These are phyloP conservation scores for Papilio machaon DNA, from an alignment of 1,140 invertebrate species.

Conservation along the genomic window DNA sequence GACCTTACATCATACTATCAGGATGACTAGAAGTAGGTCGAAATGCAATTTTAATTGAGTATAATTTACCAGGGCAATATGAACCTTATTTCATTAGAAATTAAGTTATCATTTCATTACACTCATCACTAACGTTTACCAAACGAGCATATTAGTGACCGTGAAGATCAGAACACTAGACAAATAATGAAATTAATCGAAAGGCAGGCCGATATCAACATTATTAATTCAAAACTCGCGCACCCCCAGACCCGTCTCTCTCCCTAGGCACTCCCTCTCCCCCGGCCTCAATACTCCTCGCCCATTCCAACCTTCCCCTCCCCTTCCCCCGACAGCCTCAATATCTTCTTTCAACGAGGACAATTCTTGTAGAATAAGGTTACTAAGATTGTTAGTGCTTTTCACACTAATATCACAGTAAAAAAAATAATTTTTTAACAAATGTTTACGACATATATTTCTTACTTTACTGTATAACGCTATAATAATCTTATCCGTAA, in stretches of 20 bases:
- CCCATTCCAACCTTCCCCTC: slow-evolving; percentile 44
- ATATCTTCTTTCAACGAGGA: slow-evolving; percentile 56
- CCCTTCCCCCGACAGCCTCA: slow-evolving; percentile 45
- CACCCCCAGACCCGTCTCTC: slow-evolving; percentile 40
- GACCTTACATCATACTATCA: not conserved
- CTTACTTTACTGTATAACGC: not conserved
- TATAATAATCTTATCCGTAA: not conserved
- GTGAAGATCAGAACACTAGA: slow-evolving; percentile 60
- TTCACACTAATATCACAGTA: slow-evolving; percentile 12
- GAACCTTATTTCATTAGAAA: not conserved
- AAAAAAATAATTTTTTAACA: not conserved
- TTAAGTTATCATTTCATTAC: not conserved
- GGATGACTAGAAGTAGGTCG: not conserved
- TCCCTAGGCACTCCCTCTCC: slow-evolving; percentile 40
- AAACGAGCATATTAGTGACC: slow-evolving; percentile 39
- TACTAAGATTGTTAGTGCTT: slow-evolving; percentile 35
- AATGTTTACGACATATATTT: not conserved
- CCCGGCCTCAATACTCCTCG: slow-evolving; percentile 39
- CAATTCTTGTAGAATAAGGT: slow-evolving; percentile 49
- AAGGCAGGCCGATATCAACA: slow-evolving; percentile 76
- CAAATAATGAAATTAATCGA: slow-evolving; percentile 80
- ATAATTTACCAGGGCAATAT: not conserved
- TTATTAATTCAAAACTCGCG: slow-evolving; percentile 78
- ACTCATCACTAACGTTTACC: not conserved
- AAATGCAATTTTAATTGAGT: slow-evolving; percentile 21